A percentile compares a stretch with the other conserved stretches of the same genome.
Evolutionary conservation across 2,888 invertebrate genomes (phyloP).

Genomic region (Chymomyza caudatula): DNA sequence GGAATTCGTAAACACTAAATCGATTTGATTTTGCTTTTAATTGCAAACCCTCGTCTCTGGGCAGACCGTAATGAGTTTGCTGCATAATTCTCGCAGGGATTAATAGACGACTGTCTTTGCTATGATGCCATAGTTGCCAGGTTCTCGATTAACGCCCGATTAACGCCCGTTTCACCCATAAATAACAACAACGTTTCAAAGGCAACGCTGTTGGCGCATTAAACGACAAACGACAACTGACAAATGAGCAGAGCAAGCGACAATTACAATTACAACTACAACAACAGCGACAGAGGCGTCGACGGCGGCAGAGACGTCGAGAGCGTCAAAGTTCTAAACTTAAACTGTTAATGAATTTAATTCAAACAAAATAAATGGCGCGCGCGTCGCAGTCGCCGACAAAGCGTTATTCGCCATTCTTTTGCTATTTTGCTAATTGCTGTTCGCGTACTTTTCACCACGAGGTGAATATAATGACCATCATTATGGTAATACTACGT

Average conservation of each 20-base stretch:
- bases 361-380: conserved; percentile 42
- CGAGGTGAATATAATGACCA: conserved; percentile 30
- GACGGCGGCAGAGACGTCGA: conserved; percentile 7
- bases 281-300: conserved; percentile 11
- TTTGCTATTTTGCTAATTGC: conserved; percentile 56
- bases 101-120: background rate
- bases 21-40: background rate
- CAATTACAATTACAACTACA: too few relatives aligned
- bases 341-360: conserved; percentile 68
- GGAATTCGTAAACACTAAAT: background rate
- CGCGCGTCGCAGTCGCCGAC: conserved; percentile 31
- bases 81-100: background rate
- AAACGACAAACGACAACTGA: conserved; percentile 22
- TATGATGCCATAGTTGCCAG: background rate
- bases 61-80: background rate
- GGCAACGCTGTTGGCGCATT: background rate
- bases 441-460: conserved; percentile 41
- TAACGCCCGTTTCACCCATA: too few relatives aligned
- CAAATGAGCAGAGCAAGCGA: conserved; percentile 30
- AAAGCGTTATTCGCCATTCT: conserved; percentile 19
- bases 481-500: background rate
- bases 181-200: background rate
- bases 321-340: conserved; percentile 55
- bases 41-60: background rate
- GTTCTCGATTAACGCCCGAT: background rate